Evolutionary conservation across 1,140 invertebrate genomes (phyloP).

Genomic region (Polypedilum pembai): DNA sequence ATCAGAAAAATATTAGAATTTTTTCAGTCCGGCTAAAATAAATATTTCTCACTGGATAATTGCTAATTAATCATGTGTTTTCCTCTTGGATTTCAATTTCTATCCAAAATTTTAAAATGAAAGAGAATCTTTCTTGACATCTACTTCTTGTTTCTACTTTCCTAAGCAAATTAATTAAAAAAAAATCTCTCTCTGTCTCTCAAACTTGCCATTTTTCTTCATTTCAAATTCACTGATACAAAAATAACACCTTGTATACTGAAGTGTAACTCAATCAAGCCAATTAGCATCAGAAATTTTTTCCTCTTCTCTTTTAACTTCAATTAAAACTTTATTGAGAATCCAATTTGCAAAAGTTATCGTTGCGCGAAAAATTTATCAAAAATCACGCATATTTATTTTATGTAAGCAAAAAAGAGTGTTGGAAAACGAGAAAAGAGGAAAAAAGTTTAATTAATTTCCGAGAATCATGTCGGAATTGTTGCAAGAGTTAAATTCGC

Average conservation of each 20-base stretch:
- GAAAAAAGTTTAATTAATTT: conserved; percentile 14
- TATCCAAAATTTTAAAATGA: too few relatives aligned
- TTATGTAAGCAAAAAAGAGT: background rate
- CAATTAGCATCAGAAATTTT: background rate
- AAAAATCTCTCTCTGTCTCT: too few relatives aligned
- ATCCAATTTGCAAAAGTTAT: conserved; percentile 3
- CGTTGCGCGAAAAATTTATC: conserved; percentile 3
- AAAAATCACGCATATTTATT: conserved; percentile 6
- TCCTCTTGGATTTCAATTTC: too few relatives aligned
- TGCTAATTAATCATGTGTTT: too few relatives aligned
- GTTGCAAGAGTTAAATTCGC: background rate
- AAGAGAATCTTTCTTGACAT: too few relatives aligned
- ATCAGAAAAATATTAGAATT: too few relatives aligned
- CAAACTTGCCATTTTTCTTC: too few relatives aligned
- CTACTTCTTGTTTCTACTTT: too few relatives aligned
- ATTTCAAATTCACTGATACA: too few relatives aligned
- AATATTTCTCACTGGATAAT: too few relatives aligned
- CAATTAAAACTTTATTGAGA: conserved; percentile 14
- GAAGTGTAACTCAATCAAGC: background rate
- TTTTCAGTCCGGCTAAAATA: too few relatives aligned
- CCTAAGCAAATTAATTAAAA: too few relatives aligned
- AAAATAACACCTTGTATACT: background rate
- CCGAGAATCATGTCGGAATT: conserved; percentile 16
- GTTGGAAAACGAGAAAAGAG: background rate
- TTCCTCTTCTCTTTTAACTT: background rate